phyloP scores from a whole-genome alignment of 2,113 vertebrate species.

The Alethe diademata region DNA sequence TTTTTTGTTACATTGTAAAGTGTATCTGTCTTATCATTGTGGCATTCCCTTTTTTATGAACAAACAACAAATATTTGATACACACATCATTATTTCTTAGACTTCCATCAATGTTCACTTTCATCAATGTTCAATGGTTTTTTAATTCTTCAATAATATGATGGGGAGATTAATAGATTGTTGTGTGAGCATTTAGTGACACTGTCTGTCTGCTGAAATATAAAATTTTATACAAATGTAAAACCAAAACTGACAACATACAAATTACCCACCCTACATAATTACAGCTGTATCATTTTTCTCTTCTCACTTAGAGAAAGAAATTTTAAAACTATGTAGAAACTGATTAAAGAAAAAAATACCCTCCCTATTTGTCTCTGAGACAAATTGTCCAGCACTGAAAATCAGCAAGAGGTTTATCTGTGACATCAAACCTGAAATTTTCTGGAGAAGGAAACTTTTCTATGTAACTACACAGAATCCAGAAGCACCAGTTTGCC shows the following conservation, averaged over 20 bases:
- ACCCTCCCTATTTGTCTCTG: background rate
- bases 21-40: conserved; percentile 65
- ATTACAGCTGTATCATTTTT: background rate
- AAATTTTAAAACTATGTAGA: background rate
- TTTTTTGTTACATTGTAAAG: conserved; percentile 72
- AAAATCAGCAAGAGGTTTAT: background rate
- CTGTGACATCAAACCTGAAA: background rate
- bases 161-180: background rate
- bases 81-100: background rate
- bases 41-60: conserved; percentile 50
- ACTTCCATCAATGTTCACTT: background rate
- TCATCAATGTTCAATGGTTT: background rate
- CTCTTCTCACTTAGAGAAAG: background rate
- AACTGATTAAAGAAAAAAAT: background rate
- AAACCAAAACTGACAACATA: background rate
- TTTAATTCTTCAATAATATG: background rate
- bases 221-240: background rate
- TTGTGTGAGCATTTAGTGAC: background rate
- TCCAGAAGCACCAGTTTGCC: background rate
- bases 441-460: background rate
- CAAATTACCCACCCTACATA: background rate
- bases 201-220: background rate
- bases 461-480: background rate
- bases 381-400: background rate
- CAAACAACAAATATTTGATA: conserved; percentile 64